phyloP scores from a whole-genome alignment of 2,113 vertebrate species.

The Xerus inauris region DNA sequence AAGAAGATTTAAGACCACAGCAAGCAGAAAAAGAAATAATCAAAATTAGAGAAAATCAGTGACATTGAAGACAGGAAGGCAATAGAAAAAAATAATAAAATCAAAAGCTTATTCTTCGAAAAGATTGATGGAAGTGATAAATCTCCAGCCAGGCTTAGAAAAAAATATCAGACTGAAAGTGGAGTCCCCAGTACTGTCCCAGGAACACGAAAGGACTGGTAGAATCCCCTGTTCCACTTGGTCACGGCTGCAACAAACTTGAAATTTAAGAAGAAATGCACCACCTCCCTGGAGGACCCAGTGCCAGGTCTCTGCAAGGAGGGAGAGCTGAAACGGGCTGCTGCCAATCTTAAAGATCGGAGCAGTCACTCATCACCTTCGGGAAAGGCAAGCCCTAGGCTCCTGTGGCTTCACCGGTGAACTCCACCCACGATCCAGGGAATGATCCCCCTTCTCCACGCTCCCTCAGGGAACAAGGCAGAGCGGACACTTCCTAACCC shows the following conservation, averaged over 20 bases:
- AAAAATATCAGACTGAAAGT: background rate
- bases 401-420: background rate
- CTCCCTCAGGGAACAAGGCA: accelerated
- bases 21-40: background rate
- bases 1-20: background rate
- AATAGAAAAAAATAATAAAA: background rate
- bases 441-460: accelerated
- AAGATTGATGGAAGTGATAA: background rate
- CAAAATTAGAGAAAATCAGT: background rate
- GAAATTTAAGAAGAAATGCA: background rate
- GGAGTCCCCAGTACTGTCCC: background rate
- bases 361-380: background rate
- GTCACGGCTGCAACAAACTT: accelerated
- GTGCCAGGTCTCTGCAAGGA: background rate
- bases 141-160: no score
- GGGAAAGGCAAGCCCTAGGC: background rate
- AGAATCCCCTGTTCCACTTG: accelerated
- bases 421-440: background rate
- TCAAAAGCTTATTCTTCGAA: background rate
- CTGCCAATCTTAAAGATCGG: no score
- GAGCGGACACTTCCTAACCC: no score
- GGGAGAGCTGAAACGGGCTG: no score
- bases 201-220: accelerated
- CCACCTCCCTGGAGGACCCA: background rate
- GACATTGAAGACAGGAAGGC: background rate